These are phyloP conservation scores for Cosmia trapezina DNA, from an alignment of 2,888 invertebrate species.

Conservation along the genomic window DNA sequence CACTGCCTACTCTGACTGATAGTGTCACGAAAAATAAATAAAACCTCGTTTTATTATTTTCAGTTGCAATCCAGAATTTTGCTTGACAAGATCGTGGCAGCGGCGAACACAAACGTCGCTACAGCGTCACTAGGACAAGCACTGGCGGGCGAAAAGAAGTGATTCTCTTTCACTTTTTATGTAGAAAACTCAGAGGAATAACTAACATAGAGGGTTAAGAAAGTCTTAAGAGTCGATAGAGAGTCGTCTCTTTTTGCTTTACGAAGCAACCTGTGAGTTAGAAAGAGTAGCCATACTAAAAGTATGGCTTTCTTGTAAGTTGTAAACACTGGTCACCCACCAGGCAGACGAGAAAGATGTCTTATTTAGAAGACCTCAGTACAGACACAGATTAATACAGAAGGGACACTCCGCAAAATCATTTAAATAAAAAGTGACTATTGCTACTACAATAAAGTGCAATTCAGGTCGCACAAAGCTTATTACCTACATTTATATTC, in stretches of 20 bases:
- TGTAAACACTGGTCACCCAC: not conserved
- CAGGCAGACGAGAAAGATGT: not conserved
- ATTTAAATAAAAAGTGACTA: too few relatives aligned
- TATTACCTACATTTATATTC: too few relatives aligned
- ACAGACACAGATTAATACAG: too few relatives aligned
- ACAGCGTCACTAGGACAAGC: constrained; percentile 86
- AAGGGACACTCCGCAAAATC: too few relatives aligned
- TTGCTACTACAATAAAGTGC: too few relatives aligned
- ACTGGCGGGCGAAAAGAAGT: constrained; percentile 85
- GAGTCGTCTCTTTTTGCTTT: not conserved
- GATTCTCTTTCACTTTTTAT: constrained; percentile 59
- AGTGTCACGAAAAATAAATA: not conserved
- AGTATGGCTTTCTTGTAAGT: not conserved
- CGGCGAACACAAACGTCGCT: constrained; percentile 83
- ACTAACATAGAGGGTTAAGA: constrained; percentile 30
- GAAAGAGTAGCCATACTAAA: not conserved
- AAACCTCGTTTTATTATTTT: constrained; percentile 7
- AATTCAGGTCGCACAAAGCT: too few relatives aligned
- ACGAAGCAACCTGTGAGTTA: not conserved
- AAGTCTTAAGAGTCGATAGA: not conserved
- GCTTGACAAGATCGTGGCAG: constrained; percentile 84
- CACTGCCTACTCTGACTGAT: not conserved
- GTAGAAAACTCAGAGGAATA: constrained; percentile 38
- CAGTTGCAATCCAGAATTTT: constrained; percentile 83
- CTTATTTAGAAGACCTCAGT: not conserved